phyloP scores from a whole-genome alignment of 2,113 vertebrate genomes.

The Callocephalon fimbriatum region DNA sequence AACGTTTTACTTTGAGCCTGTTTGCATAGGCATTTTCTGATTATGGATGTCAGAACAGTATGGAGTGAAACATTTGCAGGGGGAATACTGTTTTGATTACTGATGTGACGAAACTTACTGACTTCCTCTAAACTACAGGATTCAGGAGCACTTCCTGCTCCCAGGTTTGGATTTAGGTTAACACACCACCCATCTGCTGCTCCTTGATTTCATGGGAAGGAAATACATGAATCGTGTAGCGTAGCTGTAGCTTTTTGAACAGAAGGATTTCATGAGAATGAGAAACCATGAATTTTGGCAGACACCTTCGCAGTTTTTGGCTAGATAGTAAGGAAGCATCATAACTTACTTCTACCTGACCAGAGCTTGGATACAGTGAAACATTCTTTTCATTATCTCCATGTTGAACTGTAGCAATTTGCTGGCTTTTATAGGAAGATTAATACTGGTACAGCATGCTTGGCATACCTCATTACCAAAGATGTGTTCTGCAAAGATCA shows the following conservation, averaged over 20 bases:
- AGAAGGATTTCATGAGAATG: neutral
- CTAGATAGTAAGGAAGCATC: neutral
- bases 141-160: neutral
- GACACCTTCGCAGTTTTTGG: neutral
- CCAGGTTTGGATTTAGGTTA: neutral
- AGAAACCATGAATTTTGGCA: neutral
- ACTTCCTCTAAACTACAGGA: neutral
- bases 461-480: conserved; percentile 25
- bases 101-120: neutral
- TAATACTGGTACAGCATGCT: neutral
- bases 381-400: neutral
- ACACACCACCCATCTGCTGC: neutral
- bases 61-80: neutral
- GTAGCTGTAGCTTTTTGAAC: neutral
- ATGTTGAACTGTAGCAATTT: neutral
- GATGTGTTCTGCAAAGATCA: conserved; percentile 11
- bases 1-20: neutral
- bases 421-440: conserved; percentile 9
- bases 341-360: neutral
- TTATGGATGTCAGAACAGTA: neutral
- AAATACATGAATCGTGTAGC: neutral
- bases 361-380: neutral
- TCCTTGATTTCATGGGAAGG: neutral
- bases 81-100: neutral
- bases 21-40: neutral